Evolutionary conservation across 1,140 invertebrate genomes (phyloP), one percentile per base, ranked within the genome.

Genomic region (Drosophila nebulosa): DNA sequence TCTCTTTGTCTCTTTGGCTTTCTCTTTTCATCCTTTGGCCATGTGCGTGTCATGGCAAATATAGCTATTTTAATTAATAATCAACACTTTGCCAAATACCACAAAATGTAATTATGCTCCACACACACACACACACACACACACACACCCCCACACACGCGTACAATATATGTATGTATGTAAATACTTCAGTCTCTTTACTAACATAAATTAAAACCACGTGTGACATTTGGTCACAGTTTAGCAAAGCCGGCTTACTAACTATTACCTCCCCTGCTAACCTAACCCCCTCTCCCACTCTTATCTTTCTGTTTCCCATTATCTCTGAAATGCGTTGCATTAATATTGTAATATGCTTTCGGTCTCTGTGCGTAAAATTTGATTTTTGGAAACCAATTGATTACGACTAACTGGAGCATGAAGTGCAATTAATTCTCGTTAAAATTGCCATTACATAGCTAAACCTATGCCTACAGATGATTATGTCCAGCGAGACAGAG

Each of bases 21-120:
- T 46, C 39, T 46, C 39, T 46, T 21, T 21, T 3, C 30, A 12
- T 32, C 18, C 39, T 21, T 21, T 46, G 16, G 7, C 2, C 32
- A 64, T 50, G 35, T 67, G 59, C 65, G 62, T 69, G 68, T 46
- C 60, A 51, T 62, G 65, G 64, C 64, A 76, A 78, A 86, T 86
- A 85, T 88, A 86, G 78, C 81, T 74, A 86, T 86, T 86, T 88
- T 88, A 86, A 86, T 86, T 88, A 86, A 86, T 86, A 86, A 86
- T 86, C 81, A 86, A 86, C 81, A 86, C 78, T 81, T 88, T 86
- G 78, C 70, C 59, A 66, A 78, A 88, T 86, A 63, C 81, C 81
- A 72, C 83, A 86, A 86, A 88, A 81, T 86, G 81, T 86, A 86
- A 86, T 86, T 88, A 88, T 58, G 64, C 64, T 57, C 39, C 32